Percentiles rank a stretch among this genome's conserved stretches.
These are phyloP conservation scores for Tetraodon nigroviridis DNA, from an alignment of 2,113 vertebrate genomes.

Conservation along the genomic window DNA sequence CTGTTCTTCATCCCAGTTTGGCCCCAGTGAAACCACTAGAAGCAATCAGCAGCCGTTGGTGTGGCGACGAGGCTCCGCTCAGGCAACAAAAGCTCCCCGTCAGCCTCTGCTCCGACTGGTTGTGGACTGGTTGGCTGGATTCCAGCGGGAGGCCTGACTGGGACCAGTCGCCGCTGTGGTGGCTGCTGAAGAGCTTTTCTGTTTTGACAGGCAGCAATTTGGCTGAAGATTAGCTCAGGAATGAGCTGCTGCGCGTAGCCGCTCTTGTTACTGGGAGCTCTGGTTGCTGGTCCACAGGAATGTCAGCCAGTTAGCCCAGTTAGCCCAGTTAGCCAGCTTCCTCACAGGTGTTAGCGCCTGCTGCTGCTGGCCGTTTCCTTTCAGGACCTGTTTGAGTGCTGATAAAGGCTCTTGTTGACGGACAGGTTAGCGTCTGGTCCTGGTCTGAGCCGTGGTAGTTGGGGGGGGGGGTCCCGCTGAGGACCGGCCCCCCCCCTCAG, in stretches of 20 bases:
- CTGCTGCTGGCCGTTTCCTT: slow-evolving; percentile 40
- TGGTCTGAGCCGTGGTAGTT: slow-evolving; percentile 7
- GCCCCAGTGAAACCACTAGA: too few relatives aligned
- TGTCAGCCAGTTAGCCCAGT: slow-evolving; percentile 14
- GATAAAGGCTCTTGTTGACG: slow-evolving; percentile 5
- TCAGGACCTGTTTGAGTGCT: slow-evolving; percentile 31
- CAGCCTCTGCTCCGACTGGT: background rate
- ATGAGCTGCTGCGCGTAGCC: slow-evolving; percentile 60
- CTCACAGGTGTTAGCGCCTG: background rate
- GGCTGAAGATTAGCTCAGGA: slow-evolving; percentile 54
- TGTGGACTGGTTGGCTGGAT: slow-evolving; percentile 27
- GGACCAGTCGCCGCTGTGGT: slow-evolving; percentile 60
- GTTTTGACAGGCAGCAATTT: slow-evolving; percentile 70
- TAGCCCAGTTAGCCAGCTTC: slow-evolving; percentile 6
- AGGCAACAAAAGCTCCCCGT: background rate
- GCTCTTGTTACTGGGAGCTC: slow-evolving; percentile 57
- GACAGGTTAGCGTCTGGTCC: slow-evolving; percentile 18
- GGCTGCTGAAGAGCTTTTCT: slow-evolving; percentile 64
- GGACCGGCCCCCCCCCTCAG: slow-evolving; percentile 41
- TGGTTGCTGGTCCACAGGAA: slow-evolving; percentile 61
- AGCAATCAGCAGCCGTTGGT: too few relatives aligned
- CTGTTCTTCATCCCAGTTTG: slow-evolving; percentile 3
- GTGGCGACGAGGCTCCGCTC: too few relatives aligned
- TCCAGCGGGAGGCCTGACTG: slow-evolving; percentile 43
- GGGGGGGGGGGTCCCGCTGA: slow-evolving; percentile 37